A percentile compares a stretch with the other conserved stretches of the same genome.
phyloP scores from a whole-genome alignment of 1,140 invertebrate species.

The Cyphomyrmex costatus region DNA sequence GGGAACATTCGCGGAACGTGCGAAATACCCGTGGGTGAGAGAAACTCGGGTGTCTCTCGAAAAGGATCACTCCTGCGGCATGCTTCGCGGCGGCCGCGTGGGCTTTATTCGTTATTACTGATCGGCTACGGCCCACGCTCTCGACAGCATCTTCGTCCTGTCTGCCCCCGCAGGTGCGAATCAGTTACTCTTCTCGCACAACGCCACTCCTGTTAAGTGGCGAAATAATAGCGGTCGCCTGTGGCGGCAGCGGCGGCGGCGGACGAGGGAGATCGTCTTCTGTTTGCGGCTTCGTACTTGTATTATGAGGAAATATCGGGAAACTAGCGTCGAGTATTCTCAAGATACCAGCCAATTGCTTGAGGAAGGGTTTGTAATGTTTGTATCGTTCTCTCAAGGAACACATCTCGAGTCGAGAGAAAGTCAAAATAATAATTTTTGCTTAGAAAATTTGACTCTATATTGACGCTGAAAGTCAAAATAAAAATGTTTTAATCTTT shows the following conservation, averaged over 20 bases:
- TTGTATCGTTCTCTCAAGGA: background rate
- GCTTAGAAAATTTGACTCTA: too few species aligned
- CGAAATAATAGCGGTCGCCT: conserved; percentile 68
- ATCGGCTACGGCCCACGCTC: conserved; percentile 68
- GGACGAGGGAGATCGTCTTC: conserved; percentile 25
- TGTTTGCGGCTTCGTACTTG: background rate
- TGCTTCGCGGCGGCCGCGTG: conserved; percentile 61
- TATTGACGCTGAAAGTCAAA: too few species aligned
- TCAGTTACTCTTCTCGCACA: conserved; percentile 53
- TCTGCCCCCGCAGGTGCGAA: conserved; percentile 70
- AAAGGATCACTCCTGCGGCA: conserved; percentile 71
- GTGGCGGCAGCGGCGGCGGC: background rate
- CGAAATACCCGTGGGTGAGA: conserved; percentile 54
- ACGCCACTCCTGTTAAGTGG: conserved; percentile 69
- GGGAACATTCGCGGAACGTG: background rate
- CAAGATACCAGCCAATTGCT: background rate
- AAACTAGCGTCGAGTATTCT: background rate
- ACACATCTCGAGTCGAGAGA: too few species aligned
- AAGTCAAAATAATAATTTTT: too few species aligned
- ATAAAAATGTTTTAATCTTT: too few species aligned
- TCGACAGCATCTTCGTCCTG: conserved; percentile 61
- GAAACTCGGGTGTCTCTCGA: conserved; percentile 58
- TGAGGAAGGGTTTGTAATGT: too few species aligned
- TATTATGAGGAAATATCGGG: conserved; percentile 20
- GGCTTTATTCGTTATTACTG: conserved; percentile 74